Conservation (phyloP, 1,140 invertebrate species). For the Platyscapa corneri region DNA sequence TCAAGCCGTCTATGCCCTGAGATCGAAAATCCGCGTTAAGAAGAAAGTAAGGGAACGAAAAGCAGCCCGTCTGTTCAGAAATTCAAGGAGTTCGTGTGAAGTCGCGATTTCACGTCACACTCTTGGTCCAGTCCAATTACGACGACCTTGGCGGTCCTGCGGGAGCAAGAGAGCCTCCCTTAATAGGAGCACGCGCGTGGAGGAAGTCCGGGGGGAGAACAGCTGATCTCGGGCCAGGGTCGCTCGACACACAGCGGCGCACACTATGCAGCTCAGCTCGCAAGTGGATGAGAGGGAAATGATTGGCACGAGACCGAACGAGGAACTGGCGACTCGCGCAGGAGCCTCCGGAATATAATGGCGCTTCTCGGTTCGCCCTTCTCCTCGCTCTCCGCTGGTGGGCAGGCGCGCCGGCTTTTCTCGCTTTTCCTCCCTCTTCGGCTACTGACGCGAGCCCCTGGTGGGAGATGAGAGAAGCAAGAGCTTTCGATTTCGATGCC, state of each 20-base stretch:
- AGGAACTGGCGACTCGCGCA: constrained; percentile 39
- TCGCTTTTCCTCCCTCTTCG: constrained; percentile 19
- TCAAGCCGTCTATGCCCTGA: background rate
- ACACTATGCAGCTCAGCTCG: background rate
- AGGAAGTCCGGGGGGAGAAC: background rate
- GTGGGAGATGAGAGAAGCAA: background rate
- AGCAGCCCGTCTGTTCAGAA: no score
- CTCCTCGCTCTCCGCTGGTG: constrained; percentile 13
- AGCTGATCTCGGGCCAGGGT: constrained; percentile 23
- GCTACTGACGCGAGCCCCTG: constrained; percentile 14
- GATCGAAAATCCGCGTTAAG: background rate
- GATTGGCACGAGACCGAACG: constrained; percentile 35
- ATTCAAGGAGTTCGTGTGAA: background rate
- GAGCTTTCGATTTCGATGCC: constrained; percentile 15
- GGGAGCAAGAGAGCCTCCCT: background rate
- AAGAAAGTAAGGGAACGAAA: background rate
- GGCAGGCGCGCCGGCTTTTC: constrained; percentile 6
- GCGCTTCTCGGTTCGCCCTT: constrained; percentile 36
- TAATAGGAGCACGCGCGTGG: background rate
- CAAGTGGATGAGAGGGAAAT: background rate
- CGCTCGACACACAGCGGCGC: background rate
- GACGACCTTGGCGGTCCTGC: constrained; percentile 16
- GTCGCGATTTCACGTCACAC: background rate
- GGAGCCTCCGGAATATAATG: constrained; percentile 46
- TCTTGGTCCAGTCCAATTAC: constrained; percentile 1